Conservation (phyloP, 2,888 invertebrate genomes). For the Trichogramma evanescens region DNA sequence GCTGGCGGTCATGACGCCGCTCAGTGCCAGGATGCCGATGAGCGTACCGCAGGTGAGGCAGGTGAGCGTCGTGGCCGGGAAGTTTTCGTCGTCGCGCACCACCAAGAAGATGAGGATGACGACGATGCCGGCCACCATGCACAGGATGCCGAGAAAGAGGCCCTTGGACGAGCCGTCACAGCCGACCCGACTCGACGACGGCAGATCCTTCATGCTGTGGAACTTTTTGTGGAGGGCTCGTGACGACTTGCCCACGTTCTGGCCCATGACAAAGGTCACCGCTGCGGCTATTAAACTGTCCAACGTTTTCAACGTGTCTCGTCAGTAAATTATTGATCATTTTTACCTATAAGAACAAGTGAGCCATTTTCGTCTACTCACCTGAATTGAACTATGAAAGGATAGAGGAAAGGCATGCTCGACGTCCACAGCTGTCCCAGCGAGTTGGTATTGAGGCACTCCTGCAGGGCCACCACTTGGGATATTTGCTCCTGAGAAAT, state of each 20-base stretch:
- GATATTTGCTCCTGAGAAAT: conserved; percentile 49
- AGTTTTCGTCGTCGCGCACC: conserved; percentile 50
- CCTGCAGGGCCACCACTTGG: conserved; percentile 50
- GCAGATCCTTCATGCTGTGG: conserved; percentile 38
- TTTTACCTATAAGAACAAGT: background rate
- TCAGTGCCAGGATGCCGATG: conserved; percentile 45
- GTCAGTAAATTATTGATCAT: background rate
- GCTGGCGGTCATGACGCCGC: conserved; percentile 45
- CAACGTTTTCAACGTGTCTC: conserved; percentile 1
- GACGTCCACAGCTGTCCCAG: conserved; percentile 53
- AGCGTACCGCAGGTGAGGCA: conserved; percentile 50
- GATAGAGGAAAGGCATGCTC: conserved; percentile 52
- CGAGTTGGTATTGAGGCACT: conserved; percentile 52
- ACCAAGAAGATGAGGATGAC: conserved; percentile 52
- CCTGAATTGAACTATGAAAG: conserved; percentile 54
- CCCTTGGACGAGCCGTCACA: conserved; percentile 53
- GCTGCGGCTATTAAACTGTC: conserved; percentile 52
- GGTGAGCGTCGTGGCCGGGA: conserved; percentile 47
- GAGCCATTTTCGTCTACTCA: conserved; percentile 22
- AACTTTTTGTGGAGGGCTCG: conserved; percentile 37
- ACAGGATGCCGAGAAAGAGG: conserved; percentile 51
- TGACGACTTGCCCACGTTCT: conserved; percentile 48
- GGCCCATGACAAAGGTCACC: conserved; percentile 53
- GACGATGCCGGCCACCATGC: conserved; percentile 51
- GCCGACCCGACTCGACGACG: conserved; percentile 41